A percentile compares a stretch with the other conserved stretches of the same genome.
phyloP scores from a whole-genome alignment of 2,888 invertebrate species.

The Diabrotica balteata region DNA sequence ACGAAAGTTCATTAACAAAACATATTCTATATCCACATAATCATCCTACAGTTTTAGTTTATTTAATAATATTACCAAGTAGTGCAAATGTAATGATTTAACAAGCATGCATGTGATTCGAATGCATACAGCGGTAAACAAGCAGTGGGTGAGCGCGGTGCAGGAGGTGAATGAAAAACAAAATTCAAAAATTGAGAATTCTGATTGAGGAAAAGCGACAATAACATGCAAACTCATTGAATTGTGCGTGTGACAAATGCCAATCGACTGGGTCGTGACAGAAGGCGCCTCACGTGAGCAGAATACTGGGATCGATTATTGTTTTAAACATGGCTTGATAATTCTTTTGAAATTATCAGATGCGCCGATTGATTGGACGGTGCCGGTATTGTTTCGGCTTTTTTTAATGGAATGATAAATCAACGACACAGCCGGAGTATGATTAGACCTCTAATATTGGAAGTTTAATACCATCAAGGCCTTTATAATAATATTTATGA shows the following conservation, averaged over 20 bases:
- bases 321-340: conserved; percentile 25
- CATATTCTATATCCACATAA: too few relatives aligned
- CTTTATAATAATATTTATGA: too few relatives aligned
- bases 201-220: conserved; percentile 33
- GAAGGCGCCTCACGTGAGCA: conserved; percentile 49
- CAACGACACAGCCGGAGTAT: conserved; percentile 1
- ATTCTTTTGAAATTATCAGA: conserved; percentile 26
- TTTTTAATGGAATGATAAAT: conserved; percentile 11
- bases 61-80: too few relatives aligned
- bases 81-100: too few relatives aligned
- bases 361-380: conserved; percentile 14
- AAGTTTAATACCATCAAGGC: too few relatives aligned
- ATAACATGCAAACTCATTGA: conserved; percentile 48
- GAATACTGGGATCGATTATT: conserved; percentile 36
- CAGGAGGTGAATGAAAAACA: not conserved
- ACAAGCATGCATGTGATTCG: too few relatives aligned
- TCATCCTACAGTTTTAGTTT: too few relatives aligned
- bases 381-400: conserved; percentile 11
- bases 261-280: conserved; percentile 45
- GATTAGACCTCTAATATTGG: too few relatives aligned
- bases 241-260: conserved; percentile 45
- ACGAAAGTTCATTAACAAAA: too few relatives aligned
- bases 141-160: not conserved
- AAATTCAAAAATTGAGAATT: conserved; percentile 43
- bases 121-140: conserved; percentile 1